Conservation (phyloP, 2,888 invertebrate species). For the Gastrophysa polygoni region DNA sequence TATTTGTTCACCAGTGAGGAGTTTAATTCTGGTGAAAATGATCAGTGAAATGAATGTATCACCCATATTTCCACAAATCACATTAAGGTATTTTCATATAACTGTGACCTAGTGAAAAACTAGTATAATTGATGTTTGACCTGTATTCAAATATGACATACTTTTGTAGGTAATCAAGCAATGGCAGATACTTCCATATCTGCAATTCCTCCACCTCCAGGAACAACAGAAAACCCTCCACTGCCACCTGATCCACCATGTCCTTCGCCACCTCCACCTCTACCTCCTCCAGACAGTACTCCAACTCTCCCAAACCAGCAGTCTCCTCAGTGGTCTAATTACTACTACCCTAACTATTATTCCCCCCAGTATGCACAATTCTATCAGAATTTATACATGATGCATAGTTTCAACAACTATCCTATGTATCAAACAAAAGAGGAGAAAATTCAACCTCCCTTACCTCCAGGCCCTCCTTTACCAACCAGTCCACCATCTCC, state of each 20-base stretch:
- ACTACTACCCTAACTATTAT: slow-evolving; percentile 37
- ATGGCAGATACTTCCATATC: slow-evolving; percentile 34
- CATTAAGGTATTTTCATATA: too few species aligned
- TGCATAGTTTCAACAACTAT: slow-evolving; percentile 44
- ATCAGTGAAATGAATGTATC: too few species aligned
- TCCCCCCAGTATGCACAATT: slow-evolving; percentile 58
- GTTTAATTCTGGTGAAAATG: too few species aligned
- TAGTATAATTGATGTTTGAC: too few species aligned
- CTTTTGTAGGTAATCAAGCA: slow-evolving; percentile 27
- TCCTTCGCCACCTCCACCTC: slow-evolving; percentile 27
- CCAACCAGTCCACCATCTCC: slow-evolving; percentile 36
- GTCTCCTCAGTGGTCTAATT: slow-evolving; percentile 33
- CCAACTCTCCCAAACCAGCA: slow-evolving; percentile 20
- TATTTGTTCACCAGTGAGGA: too few species aligned
- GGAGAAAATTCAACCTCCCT: slow-evolving; percentile 58
- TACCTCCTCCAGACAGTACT: slow-evolving; percentile 15
- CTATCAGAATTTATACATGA: slow-evolving; percentile 58
- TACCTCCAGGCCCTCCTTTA: slow-evolving; percentile 63
- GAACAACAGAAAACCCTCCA: slow-evolving; percentile 42
- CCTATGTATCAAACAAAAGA: slow-evolving; percentile 53
- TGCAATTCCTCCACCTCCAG: slow-evolving; percentile 42
- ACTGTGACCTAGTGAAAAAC: too few species aligned
- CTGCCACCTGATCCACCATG: slow-evolving; percentile 39
- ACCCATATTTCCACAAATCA: too few species aligned
- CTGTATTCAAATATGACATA: slow-evolving; percentile 1